Base-by-base conservation (phyloP, 2,797 vertebrate genomes). In the Margarornis squamiger region DNA sequence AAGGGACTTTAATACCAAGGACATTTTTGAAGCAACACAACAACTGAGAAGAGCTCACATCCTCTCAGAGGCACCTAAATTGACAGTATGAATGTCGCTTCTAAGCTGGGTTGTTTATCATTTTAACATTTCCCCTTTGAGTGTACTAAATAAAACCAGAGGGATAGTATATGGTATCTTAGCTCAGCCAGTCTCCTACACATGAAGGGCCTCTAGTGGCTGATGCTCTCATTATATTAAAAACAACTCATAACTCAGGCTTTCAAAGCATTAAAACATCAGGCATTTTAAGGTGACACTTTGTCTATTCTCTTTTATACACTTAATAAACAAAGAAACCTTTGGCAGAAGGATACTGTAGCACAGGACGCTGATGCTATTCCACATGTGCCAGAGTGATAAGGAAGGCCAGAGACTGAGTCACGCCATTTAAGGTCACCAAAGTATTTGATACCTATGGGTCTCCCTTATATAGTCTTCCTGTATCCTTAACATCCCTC, bases 171-270 rank as follows among this genome's bases (percentile, higher is more conserved):
- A 12, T 2, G 0, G 32, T 52, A 39, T 63, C 49, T 80, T 85
- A 78, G 51, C 38, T 66, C 14, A 61, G 29, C 9, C 15, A 38
- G 75, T 95, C 61, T 91, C 85, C 83, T 94, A 90, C 84, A 66
- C 91, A 1, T 73, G 82, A 93, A 94, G 93, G 96, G 88, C 97
- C 96, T 96, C 97, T 97, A 96, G 96, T 95, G 97, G 96, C 78
- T 78, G 66, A 61, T 58, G 27, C 43, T 75, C 30, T 92, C 48
- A 48, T 77, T 74, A 38, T 55, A 38, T 68, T 63, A 86, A 79
- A 87, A 93, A 41, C n/a, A 61, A 72, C 29, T 71, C 15, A 9
- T 32, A 66, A 46, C 5, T 91, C 18, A 45, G 45, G 38, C 39
- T 90, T 96, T 88, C 67, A 26, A 32, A 62, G 29, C 65, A 88